These are phyloP conservation scores for Rhegmatorhina hoffmannsi DNA, from an alignment of 2,113 vertebrate species.

Conservation along the genomic window DNA sequence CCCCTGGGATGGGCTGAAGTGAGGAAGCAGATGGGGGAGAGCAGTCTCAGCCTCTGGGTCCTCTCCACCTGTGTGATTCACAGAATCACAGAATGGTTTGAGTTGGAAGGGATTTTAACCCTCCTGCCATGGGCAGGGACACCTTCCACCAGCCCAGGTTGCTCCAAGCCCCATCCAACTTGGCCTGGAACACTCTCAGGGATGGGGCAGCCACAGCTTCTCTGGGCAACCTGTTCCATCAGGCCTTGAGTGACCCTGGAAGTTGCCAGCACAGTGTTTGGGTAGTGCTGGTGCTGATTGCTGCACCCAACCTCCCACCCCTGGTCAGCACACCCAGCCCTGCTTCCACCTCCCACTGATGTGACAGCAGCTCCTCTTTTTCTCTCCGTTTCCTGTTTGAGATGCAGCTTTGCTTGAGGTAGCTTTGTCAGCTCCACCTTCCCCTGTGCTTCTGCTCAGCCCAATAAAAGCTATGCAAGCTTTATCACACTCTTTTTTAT, in stretches of 20 bases:
- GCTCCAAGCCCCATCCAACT: accelerated
- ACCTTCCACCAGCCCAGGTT: accelerated
- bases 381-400: neutral
- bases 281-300: neutral
- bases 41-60: neutral
- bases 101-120: neutral
- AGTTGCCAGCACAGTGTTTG: accelerated
- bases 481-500: neutral
- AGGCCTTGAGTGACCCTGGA: neutral
- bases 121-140: neutral
- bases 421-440: neutral
- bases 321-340: neutral
- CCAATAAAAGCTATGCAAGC: neutral
- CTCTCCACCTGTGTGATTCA: accelerated
- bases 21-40: no score
- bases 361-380: neutral
- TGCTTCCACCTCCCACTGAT: neutral
- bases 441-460: constrained; percentile 16
- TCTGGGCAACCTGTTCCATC: neutral
- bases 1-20: no score
- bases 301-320: neutral
- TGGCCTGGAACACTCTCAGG: neutral
- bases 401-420: neutral
- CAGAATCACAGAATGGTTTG: neutral
- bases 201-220: neutral